A percentile compares a stretch with the other conserved stretches of the same genome.
Evolutionary conservation across 1,140 invertebrate genomes (phyloP).

Genomic region (Harpegnathos saltator): DNA sequence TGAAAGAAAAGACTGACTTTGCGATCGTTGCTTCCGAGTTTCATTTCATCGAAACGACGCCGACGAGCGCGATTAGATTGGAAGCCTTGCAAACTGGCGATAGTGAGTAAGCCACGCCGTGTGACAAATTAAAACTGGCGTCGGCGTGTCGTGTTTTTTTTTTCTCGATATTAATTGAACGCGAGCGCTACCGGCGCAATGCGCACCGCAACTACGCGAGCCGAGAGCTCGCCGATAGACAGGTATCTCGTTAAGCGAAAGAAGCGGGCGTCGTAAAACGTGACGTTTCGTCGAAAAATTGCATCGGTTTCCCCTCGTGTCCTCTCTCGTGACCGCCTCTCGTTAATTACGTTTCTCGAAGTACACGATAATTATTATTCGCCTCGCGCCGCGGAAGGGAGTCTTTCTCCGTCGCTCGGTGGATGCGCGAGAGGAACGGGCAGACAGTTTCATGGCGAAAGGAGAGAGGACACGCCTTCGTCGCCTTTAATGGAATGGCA

Average conservation of each 20-base stretch:
- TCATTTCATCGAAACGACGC: no score
- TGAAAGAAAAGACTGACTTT: no score
- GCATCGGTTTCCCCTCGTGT: no score
- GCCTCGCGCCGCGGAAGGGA: slow-evolving; percentile 1
- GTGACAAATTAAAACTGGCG: no score
- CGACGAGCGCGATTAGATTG: no score
- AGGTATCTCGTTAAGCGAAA: no score
- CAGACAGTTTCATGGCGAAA: slow-evolving; percentile 74
- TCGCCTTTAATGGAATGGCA: slow-evolving; percentile 82
- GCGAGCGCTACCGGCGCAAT: background rate
- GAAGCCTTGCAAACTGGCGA: no score
- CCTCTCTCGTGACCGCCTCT: background rate
- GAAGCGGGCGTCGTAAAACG: no score
- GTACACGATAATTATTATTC: slow-evolving; percentile 2
- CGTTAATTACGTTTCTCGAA: slow-evolving; percentile 2
- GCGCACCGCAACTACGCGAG: background rate
- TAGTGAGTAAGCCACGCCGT: no score
- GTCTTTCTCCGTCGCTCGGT: slow-evolving; percentile 51
- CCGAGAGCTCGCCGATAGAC: background rate
- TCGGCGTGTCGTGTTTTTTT: background rate
- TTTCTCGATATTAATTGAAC: slow-evolving; percentile 22
- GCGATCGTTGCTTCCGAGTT: no score
- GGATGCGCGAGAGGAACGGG: slow-evolving; percentile 31
- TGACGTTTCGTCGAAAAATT: slow-evolving; percentile 16
- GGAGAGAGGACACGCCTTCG: slow-evolving; percentile 71